Evolutionary conservation across 2,113 vertebrate genomes (phyloP).

Genomic region (Chiloscyllium plagiosum): DNA sequence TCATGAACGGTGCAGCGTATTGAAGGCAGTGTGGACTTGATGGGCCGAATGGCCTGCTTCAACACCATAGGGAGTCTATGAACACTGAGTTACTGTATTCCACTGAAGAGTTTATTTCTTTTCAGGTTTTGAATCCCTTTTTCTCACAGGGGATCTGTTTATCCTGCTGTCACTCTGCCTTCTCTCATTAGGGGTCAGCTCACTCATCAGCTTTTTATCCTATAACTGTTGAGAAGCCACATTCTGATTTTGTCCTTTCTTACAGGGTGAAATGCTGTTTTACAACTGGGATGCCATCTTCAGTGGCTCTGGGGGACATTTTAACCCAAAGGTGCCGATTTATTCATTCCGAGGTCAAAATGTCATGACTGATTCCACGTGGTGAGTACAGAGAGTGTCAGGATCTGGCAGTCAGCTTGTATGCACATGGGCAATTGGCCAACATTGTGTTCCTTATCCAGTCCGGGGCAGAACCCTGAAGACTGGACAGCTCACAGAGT

Average conservation of each 20-base stretch:
- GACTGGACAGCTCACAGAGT: not conserved
- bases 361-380: conserved; percentile 43
- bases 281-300: conserved; percentile 51
- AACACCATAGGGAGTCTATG: too few species aligned
- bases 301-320: not conserved
- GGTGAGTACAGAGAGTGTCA: conserved; percentile 41
- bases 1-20: too few species aligned
- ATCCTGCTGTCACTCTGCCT: not conserved
- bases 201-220: not conserved
- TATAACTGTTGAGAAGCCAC: not conserved
- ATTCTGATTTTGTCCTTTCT: not conserved
- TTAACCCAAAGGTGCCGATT: conserved; percentile 36
- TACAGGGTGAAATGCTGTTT: conserved; percentile 49
- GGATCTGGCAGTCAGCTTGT: not conserved
- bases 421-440: too few species aligned
- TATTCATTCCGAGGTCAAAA: conserved; percentile 47
- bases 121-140: not conserved
- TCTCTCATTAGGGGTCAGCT: not conserved
- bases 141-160: not conserved
- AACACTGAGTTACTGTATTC: not conserved
- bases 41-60: too few species aligned
- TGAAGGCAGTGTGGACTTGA: too few species aligned
- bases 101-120: not conserved
- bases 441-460: not conserved
- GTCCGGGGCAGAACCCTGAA: not conserved